Conservation (phyloP, 2,113 vertebrate genomes). For the Psilopsiagon aurifrons region DNA sequence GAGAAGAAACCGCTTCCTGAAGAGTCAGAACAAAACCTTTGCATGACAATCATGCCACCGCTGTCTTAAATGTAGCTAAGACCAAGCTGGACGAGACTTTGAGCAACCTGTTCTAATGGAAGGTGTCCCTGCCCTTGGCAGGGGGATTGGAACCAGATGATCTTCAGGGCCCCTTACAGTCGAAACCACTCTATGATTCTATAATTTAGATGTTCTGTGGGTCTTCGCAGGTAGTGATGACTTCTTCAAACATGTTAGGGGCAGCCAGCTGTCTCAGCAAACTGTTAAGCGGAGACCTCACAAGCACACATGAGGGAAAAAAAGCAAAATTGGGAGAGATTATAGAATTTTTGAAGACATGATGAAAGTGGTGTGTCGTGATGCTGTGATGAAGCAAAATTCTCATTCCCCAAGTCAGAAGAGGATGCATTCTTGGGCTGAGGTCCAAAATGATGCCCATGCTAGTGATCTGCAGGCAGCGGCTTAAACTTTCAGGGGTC, state of each 20-base stretch:
- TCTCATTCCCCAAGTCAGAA: background rate
- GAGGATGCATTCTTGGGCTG: background rate
- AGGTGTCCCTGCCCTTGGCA: background rate
- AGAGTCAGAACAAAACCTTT: background rate
- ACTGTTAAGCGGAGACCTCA: background rate
- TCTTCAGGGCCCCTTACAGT: background rate
- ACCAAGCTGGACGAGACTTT: background rate
- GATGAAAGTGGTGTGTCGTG: fast-evolving
- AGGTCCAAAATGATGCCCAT: background rate
- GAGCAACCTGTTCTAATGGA: background rate
- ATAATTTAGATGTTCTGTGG: background rate
- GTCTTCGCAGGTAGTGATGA: background rate
- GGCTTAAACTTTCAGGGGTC: background rate
- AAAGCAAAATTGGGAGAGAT: background rate
- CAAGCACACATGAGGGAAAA: background rate
- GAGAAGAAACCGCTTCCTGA: background rate
- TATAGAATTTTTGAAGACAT: background rate
- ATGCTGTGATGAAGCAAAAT: background rate
- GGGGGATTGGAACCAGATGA: background rate
- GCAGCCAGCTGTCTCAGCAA: background rate
- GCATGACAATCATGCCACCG: background rate
- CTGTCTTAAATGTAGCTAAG: background rate
- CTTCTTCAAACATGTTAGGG: background rate
- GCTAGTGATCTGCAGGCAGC: background rate
- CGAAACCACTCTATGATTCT: background rate